Conservation (phyloP, 2,797 vertebrate species). For the Crocidura indochinensis region DNA sequence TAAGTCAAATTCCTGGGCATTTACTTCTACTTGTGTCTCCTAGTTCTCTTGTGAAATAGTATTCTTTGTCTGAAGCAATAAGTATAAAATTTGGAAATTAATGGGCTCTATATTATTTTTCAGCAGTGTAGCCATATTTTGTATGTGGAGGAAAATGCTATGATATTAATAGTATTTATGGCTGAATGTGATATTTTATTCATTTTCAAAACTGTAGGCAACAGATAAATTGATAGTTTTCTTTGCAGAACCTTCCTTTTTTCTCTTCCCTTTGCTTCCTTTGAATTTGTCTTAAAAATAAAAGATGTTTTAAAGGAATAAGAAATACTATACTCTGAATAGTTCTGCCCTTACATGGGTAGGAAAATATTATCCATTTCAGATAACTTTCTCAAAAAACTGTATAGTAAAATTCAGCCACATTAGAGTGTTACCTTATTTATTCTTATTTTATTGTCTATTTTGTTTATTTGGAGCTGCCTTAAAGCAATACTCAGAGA, state of each 20-base stretch:
- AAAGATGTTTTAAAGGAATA: conserved; percentile 9
- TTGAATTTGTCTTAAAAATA: conserved; percentile 14
- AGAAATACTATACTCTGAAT: background rate
- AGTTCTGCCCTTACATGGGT: conserved; percentile 7
- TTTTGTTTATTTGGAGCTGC: too few relatives aligned
- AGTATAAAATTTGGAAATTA: conserved; percentile 9
- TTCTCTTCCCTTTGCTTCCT: background rate
- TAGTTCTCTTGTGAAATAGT: conserved; percentile 15
- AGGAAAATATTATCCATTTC: background rate
- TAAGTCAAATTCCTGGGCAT: background rate
- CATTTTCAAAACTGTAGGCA: background rate
- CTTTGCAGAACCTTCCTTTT: background rate
- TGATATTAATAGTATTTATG: conserved; percentile 19
- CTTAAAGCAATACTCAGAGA: too few relatives aligned
- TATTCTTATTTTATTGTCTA: background rate
- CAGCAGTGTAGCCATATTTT: background rate
- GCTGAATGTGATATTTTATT: conserved; percentile 13
- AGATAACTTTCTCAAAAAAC: background rate
- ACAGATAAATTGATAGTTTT: background rate
- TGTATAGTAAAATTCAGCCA: background rate
- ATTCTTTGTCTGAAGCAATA: background rate
- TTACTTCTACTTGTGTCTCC: conserved; percentile 18
- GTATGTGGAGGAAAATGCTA: background rate
- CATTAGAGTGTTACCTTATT: background rate
- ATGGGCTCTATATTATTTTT: background rate